Percentiles rank a stretch among this genome's conserved stretches.
phyloP scores from a whole-genome alignment of 2,888 invertebrate genomes.

The Lamellibrachia columna region DNA sequence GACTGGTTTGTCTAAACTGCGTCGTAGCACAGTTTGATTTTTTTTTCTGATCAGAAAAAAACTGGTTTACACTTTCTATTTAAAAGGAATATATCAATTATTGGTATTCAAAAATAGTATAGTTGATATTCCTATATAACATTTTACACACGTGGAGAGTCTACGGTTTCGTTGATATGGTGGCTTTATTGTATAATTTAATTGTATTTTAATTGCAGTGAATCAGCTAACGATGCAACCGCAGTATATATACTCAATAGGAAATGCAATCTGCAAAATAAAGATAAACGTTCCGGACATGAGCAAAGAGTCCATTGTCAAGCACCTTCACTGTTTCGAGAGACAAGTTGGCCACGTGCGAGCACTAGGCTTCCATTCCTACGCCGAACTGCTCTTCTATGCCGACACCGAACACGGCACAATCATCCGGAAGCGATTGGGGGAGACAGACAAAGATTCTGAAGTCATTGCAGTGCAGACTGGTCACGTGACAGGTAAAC shows the following conservation, averaged over 20 bases:
- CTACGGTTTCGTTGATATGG: not conserved
- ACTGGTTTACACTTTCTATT: no score
- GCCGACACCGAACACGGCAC: constrained; percentile 30
- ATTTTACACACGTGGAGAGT: not conserved
- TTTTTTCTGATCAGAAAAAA: no score
- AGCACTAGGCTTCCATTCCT: constrained; percentile 32
- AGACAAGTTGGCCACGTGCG: constrained; percentile 18
- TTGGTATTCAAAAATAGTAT: not conserved
- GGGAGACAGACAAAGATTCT: not conserved
- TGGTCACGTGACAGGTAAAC: not conserved
- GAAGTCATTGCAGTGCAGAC: not conserved
- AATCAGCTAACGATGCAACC: not conserved
- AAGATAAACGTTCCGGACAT: constrained; percentile 29
- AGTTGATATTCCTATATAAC: not conserved
- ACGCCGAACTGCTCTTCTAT: constrained; percentile 34
- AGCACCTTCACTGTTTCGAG: constrained; percentile 31
- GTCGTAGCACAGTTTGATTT: no score
- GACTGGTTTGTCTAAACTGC: no score
- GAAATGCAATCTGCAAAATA: constrained; percentile 29
- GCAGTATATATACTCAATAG: constrained; percentile 35
- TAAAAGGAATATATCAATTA: no score
- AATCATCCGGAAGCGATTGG: constrained; percentile 22
- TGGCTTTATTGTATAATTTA: not conserved
- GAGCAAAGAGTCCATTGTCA: no score
- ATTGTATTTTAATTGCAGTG: not conserved